Percentiles rank a stretch among this genome's conserved stretches.
phyloP scores from a whole-genome alignment of 2,888 invertebrate species.

The Standfussiana lucernea region DNA sequence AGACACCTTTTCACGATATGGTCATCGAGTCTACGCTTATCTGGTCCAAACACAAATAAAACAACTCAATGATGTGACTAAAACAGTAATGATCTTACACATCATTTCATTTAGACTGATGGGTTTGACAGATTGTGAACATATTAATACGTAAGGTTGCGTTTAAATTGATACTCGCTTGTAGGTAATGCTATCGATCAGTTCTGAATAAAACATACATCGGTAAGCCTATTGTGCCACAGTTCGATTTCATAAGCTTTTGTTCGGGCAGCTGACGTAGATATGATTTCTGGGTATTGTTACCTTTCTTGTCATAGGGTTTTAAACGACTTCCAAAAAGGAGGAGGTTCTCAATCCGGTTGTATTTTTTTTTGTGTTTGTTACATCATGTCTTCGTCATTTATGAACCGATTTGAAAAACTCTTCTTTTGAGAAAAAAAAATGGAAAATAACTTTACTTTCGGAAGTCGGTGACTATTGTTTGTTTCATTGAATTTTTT shows the following conservation, averaged over 20 bases:
- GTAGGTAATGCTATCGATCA: constrained; percentile 63
- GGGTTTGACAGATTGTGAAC: constrained; percentile 51
- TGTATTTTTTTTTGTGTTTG: too few species aligned
- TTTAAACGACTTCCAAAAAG: too few species aligned
- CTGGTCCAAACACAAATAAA: too few species aligned
- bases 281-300: constrained; percentile 32
- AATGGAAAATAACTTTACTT: too few species aligned
- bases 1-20: too few species aligned
- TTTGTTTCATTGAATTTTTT: too few species aligned
- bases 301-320: neutral
- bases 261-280: constrained; percentile 24
- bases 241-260: constrained; percentile 42
- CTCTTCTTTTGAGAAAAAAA: too few species aligned
- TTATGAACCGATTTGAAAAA: too few species aligned
- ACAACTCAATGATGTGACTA: constrained; percentile 36
- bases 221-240: constrained; percentile 12
- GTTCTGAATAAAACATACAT: constrained; percentile 69
- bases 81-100: constrained; percentile 26
- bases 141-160: constrained; percentile 49
- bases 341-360: too few species aligned
- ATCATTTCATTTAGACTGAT: constrained; percentile 38
- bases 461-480: too few species aligned
- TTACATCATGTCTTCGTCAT: too few species aligned
- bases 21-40: too few species aligned
- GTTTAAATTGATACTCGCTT: constrained; percentile 44